A percentile compares a stretch with the other conserved stretches of the same genome.
Conservation (phyloP, 2,113 vertebrate species). For the Micronycteris hirsuta region DNA sequence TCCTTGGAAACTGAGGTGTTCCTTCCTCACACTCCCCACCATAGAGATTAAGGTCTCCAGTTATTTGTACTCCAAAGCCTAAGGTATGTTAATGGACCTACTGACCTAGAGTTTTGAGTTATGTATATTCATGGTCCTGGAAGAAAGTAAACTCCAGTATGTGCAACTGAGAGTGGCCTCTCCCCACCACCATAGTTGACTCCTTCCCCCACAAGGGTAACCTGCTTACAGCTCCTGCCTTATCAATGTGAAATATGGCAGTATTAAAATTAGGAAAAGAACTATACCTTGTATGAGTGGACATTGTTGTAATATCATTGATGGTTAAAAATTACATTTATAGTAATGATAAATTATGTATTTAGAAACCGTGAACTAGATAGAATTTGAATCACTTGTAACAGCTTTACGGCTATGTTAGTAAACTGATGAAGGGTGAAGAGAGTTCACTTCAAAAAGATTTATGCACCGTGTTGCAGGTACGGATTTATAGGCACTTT, state of each 20-base stretch:
- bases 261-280: neutral
- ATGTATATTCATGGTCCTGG: neutral
- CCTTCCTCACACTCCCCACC: neutral
- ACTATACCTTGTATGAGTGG: neutral
- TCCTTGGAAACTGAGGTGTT: neutral
- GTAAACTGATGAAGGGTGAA: neutral
- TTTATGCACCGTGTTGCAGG: neutral
- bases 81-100: neutral
- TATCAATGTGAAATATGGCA: neutral
- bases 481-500: neutral
- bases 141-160: neutral
- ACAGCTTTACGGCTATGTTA: neutral
- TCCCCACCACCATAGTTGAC: neutral
- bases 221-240: neutral
- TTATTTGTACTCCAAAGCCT: neutral
- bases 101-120: neutral
- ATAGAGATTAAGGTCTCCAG: neutral
- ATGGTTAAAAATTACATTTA: neutral
- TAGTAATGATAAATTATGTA: neutral
- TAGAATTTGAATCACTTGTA: neutral
- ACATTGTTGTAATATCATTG: neutral
- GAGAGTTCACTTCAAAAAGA: neutral
- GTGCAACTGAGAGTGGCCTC: neutral
- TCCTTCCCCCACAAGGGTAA: neutral
- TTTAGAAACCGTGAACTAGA: conserved; percentile 7